Percentiles rank a stretch among this genome's conserved stretches.
Evolutionary conservation across 2,888 invertebrate species (phyloP).

Genomic region (Tetheella fluctuosa): DNA sequence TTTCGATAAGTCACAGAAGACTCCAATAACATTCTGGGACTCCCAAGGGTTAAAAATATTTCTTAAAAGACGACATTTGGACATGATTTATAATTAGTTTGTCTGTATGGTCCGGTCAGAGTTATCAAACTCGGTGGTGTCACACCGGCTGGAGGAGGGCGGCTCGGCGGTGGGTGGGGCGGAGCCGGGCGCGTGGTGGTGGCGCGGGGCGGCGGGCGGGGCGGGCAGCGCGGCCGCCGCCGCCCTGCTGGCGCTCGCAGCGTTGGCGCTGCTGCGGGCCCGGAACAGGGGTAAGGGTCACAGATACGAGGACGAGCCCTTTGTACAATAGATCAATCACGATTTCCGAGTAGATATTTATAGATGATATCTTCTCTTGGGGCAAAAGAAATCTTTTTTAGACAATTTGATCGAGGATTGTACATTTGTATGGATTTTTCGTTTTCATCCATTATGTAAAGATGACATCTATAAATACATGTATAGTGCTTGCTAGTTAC

Average conservation of each 20-base stretch:
- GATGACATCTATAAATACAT: no score
- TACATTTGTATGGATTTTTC: no score
- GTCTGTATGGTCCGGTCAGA: not conserved
- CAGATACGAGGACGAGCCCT: conserved; percentile 46
- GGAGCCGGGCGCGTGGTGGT: conserved; percentile 42
- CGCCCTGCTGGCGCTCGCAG: conserved; percentile 63
- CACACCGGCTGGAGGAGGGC: conserved; percentile 9
- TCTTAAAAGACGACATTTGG: no score
- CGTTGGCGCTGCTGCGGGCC: conserved; percentile 59
- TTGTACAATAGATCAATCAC: conserved; percentile 38
- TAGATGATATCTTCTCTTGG: not conserved
- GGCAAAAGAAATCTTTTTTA: no score
- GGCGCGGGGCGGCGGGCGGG: conserved; percentile 63
- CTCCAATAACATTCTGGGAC: no score
- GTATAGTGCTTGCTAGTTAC: no score
- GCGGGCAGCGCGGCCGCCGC: conserved; percentile 65
- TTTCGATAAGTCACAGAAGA: no score
- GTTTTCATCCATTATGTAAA: no score
- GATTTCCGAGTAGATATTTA: not conserved
- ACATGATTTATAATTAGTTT: no score
- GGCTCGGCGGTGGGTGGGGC: conserved; percentile 22
- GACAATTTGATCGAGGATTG: no score
- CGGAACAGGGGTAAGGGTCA: conserved; percentile 59
- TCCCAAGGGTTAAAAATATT: no score
- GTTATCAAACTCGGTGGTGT: conserved; percentile 15